Conservation (phyloP, 2,113 vertebrate genomes). For the Aplodontia rufa region DNA sequence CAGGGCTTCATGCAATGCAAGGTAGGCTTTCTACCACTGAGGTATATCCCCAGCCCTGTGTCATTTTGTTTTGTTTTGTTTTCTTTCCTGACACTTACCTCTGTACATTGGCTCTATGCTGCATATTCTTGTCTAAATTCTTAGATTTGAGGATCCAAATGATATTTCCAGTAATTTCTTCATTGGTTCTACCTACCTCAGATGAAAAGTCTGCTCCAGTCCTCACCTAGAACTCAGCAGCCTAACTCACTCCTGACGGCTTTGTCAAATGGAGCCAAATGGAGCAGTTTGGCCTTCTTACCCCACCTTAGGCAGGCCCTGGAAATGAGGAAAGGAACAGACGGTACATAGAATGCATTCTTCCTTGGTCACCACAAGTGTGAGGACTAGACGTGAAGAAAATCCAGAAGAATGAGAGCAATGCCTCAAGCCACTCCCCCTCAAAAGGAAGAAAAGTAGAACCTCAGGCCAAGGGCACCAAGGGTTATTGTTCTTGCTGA, state of each 20-base stretch:
- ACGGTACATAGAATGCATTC: neutral
- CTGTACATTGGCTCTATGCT: neutral
- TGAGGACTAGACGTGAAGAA: neutral
- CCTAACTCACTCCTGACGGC: neutral
- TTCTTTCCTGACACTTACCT: neutral
- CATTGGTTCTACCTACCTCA: neutral
- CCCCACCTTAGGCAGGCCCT: neutral
- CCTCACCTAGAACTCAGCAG: neutral
- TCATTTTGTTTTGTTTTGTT: no score
- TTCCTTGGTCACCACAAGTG: neutral
- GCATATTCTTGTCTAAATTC: neutral
- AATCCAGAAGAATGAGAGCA: neutral
- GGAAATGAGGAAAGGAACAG: neutral
- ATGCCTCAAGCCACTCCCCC: neutral
- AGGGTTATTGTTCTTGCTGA: neutral
- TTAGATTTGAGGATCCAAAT: conserved; percentile 12
- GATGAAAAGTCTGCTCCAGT: neutral
- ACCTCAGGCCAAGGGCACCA: neutral
- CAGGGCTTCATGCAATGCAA: no score
- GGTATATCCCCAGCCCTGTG: no score
- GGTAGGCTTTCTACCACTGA: no score
- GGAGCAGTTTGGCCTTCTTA: neutral
- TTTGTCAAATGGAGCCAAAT: neutral
- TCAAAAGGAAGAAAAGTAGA: neutral
- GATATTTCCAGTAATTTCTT: conserved; percentile 21